Evolutionary conservation across 2,888 invertebrate species (phyloP).

Genomic region (Amblyteles armatorius): DNA sequence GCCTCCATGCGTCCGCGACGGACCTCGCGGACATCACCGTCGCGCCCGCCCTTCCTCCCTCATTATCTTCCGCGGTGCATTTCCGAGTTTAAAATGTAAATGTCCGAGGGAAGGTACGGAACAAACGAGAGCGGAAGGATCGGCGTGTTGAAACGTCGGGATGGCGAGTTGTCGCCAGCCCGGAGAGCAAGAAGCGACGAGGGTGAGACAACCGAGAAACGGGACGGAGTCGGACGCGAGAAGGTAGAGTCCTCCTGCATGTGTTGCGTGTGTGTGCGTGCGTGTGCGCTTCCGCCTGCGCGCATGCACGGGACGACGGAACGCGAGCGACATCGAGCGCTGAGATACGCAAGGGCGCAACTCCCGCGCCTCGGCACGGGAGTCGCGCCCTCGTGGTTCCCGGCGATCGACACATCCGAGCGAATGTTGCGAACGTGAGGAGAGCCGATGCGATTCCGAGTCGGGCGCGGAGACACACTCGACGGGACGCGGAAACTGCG

Average conservation of each 20-base stretch:
- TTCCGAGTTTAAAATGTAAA: slow-evolving; percentile 56
- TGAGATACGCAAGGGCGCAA: no score
- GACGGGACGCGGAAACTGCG: slow-evolving; percentile 36
- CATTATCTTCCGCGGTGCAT: slow-evolving; percentile 46
- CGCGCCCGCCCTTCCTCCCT: slow-evolving; percentile 27
- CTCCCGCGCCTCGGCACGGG: no score
- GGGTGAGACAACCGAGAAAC: slow-evolving; percentile 10
- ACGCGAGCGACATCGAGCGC: no score
- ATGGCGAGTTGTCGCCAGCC: not conserved
- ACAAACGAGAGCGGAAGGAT: slow-evolving; percentile 43
- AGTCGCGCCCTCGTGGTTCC: no score
- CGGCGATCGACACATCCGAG: not conserved
- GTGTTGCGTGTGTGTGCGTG: not conserved
- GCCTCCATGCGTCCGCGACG: slow-evolving; percentile 61
- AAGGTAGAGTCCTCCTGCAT: not conserved
- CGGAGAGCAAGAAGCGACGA: slow-evolving; percentile 26
- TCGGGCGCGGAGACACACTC: slow-evolving; percentile 13
- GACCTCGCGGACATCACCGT: slow-evolving; percentile 44
- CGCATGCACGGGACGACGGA: not conserved
- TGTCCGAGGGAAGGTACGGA: slow-evolving; percentile 47
- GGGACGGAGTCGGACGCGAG: not conserved
- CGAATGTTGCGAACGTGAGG: slow-evolving; percentile 10
- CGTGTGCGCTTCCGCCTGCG: not conserved
- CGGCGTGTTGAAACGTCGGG: slow-evolving; percentile 61
- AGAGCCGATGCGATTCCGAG: slow-evolving; percentile 27